phyloP scores from a whole-genome alignment of 1,140 invertebrate genomes.

The Plectrocnemia conspersa region DNA sequence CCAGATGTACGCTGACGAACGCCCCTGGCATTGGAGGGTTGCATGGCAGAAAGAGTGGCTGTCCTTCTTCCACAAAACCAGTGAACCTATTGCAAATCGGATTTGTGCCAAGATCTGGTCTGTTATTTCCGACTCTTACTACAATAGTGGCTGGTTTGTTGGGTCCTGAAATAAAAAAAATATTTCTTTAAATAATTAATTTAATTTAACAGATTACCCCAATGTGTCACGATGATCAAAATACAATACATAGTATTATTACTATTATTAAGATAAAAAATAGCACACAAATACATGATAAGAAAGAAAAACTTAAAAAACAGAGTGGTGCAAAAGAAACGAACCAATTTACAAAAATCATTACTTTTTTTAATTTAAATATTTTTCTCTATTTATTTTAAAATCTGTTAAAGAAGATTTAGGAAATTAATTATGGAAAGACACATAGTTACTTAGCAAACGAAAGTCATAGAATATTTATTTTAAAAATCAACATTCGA shows the following conservation, averaged over 20 bases:
- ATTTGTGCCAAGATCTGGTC: slow-evolving; percentile 89
- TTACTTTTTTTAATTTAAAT: no score
- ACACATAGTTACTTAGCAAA: no score
- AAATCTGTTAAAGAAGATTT: no score
- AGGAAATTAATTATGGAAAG: no score
- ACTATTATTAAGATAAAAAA: no score
- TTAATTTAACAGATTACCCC: no score
- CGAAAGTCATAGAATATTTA: no score
- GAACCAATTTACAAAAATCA: no score
- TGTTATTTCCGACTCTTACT: slow-evolving; percentile 88
- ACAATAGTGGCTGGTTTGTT: slow-evolving; percentile 79
- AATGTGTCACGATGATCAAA: no score
- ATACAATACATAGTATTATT: not conserved
- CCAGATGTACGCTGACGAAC: slow-evolving; percentile 87
- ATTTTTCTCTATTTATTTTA: no score
- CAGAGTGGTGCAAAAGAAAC: no score
- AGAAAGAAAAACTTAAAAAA: not conserved
- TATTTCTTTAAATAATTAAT: not conserved
- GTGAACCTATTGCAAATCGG: slow-evolving; percentile 89
- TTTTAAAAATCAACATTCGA: no score
- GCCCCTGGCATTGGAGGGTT: slow-evolving; percentile 93
- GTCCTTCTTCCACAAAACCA: slow-evolving; percentile 80
- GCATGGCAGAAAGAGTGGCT: slow-evolving; percentile 87
- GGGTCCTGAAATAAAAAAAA: slow-evolving; percentile 37
- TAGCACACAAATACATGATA: not conserved